phyloP scores from a whole-genome alignment of 2,113 vertebrate genomes.

The Bagarius yarrelli region DNA sequence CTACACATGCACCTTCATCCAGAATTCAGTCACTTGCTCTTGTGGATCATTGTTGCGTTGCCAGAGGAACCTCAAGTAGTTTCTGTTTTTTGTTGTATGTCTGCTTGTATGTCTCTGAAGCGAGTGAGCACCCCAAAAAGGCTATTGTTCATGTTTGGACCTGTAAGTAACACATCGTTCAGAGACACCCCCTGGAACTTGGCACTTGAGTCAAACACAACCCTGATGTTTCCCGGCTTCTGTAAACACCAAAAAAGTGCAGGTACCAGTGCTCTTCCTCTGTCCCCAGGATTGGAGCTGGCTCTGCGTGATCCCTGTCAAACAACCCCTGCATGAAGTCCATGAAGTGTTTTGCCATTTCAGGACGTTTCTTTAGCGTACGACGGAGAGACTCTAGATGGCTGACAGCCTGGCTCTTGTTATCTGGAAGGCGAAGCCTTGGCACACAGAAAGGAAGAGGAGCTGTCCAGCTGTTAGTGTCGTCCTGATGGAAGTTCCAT shows the following conservation, averaged over 20 bases:
- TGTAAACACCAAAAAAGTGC: background rate
- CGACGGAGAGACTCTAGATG: background rate
- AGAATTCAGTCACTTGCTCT: background rate
- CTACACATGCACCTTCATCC: background rate
- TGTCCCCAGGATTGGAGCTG: background rate
- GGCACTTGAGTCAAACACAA: slow-evolving; percentile 27
- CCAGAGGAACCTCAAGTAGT: slow-evolving; percentile 41
- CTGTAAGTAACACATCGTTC: slow-evolving; percentile 13
- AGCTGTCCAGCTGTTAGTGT: slow-evolving; percentile 15
- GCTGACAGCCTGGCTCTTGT: slow-evolving; percentile 1
- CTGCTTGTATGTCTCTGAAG: slow-evolving; percentile 23
- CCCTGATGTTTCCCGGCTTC: slow-evolving; percentile 9
- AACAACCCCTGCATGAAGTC: slow-evolving; percentile 38
- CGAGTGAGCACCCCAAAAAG: slow-evolving; percentile 19
- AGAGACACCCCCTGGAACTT: background rate
- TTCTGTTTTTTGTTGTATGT: slow-evolving; percentile 38
- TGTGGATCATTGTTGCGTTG: slow-evolving; percentile 12
- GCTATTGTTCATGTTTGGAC: slow-evolving; percentile 26
- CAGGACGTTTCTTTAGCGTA: slow-evolving; percentile 2
- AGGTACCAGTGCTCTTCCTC: slow-evolving; percentile 33
- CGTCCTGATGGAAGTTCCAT: slow-evolving; percentile 12
- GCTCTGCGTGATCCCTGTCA: slow-evolving; percentile 29
- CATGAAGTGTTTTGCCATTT: slow-evolving; percentile 18
- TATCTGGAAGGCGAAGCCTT: background rate
- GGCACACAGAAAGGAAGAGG: background rate